Evolutionary conservation across 2,113 vertebrate species (phyloP).

Genomic region (Ariopsis seemanni): DNA sequence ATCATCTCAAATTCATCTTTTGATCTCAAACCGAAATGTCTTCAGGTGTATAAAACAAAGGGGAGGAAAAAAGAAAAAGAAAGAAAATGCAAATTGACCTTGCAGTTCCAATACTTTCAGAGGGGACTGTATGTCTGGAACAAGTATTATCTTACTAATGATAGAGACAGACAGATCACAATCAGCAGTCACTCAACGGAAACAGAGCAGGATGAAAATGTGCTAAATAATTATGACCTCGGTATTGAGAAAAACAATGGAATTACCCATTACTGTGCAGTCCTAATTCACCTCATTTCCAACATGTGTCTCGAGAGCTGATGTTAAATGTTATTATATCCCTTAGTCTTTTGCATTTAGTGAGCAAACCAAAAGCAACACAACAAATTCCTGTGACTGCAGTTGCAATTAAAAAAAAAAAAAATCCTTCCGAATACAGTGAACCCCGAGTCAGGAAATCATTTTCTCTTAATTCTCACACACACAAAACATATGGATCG

Average conservation of each 20-base stretch:
- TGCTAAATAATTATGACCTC: neutral
- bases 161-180: neutral
- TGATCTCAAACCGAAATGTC: neutral
- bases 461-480: neutral
- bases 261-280: neutral
- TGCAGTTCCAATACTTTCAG: neutral
- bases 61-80: too few species aligned
- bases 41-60: neutral
- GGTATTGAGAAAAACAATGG: neutral
- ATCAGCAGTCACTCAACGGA: neutral
- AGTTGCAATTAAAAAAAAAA: neutral
- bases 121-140: neutral
- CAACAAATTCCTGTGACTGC: neutral
- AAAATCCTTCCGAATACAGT: neutral
- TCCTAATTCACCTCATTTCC: neutral
- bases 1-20: neutral
- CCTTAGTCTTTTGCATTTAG: too few species aligned
- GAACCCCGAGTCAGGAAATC: constrained; percentile 31
- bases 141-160: neutral
- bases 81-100: neutral
- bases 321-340: neutral
- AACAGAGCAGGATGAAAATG: neutral
- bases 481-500: neutral
- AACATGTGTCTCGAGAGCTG: neutral
- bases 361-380: neutral